Conservation (phyloP, 2,797 vertebrate genomes). For the Epinephelus coioides region DNA sequence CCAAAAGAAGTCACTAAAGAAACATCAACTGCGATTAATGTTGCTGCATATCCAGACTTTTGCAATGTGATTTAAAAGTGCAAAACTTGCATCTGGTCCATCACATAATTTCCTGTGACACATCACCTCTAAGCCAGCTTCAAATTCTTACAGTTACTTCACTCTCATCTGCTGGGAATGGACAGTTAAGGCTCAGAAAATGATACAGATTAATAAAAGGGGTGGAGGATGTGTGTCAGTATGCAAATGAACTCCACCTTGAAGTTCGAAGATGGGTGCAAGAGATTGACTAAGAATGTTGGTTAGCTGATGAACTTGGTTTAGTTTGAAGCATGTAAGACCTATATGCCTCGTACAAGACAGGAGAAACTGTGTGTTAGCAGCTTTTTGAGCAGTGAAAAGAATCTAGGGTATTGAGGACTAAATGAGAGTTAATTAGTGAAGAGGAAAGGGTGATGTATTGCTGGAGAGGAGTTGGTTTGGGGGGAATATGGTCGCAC, state of each 20-base stretch:
- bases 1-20: not conserved
- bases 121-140: not conserved
- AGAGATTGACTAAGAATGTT: not conserved
- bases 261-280: slow-evolving; percentile 2
- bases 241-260: slow-evolving; percentile 15
- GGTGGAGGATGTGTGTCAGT: slow-evolving; percentile 1
- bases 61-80: not conserved
- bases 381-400: slow-evolving; percentile 34
- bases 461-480: slow-evolving; percentile 34
- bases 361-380: slow-evolving; percentile 21
- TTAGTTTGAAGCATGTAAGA: slow-evolving; percentile 17
- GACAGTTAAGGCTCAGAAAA: slow-evolving; percentile 3
- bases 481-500: slow-evolving; percentile 14
- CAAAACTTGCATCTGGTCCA: not conserved
- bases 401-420: slow-evolving; percentile 53
- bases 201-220: not conserved
- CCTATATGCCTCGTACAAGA: not conserved
- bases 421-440: slow-evolving; percentile 59
- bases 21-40: not conserved
- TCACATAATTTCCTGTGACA: not conserved
- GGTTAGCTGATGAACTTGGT: slow-evolving; percentile 6
- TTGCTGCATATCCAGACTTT: not conserved
- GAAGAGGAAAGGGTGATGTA: slow-evolving; percentile 50
- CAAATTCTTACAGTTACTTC: slow-evolving; percentile 8
- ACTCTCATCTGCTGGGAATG: not conserved